phyloP scores from a whole-genome alignment of 2,113 vertebrate species.

The Oenanthe melanoleuca region DNA sequence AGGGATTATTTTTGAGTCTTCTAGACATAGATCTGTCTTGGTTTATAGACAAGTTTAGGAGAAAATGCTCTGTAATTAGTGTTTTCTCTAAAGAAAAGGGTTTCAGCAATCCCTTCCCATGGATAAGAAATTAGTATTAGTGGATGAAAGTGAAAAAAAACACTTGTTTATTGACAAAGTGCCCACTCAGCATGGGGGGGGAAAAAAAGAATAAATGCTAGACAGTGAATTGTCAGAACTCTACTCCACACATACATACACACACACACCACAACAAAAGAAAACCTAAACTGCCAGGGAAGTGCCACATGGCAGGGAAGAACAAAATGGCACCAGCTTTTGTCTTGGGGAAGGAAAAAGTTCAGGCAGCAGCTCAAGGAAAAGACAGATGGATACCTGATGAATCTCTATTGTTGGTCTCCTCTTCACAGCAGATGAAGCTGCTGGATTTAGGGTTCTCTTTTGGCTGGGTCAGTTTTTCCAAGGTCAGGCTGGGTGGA shows the following conservation, averaged over 20 bases:
- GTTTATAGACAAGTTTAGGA: neutral
- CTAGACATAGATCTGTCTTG: neutral
- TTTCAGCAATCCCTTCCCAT: neutral
- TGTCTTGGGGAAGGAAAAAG: neutral
- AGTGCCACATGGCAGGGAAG: neutral
- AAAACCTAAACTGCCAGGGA: neutral
- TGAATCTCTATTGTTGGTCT: neutral
- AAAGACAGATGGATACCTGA: neutral
- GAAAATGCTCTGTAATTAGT: neutral
- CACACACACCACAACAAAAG: neutral
- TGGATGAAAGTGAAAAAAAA: neutral
- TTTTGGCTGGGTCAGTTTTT: neutral
- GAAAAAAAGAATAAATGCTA: neutral
- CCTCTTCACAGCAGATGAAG: neutral
- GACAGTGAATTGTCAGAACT: neutral
- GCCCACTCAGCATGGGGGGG: neutral
- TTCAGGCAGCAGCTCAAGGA: neutral
- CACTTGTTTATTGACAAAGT: neutral
- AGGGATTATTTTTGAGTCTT: neutral
- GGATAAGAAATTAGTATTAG: neutral
- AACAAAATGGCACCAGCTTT: neutral
- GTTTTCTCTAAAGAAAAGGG: neutral
- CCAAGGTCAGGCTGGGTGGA: fast-evolving
- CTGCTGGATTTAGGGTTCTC: neutral
- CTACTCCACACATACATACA: neutral